These are phyloP conservation scores for Deroplatys truncata DNA, from an alignment of 2,888 invertebrate genomes.

Conservation along the genomic window DNA sequence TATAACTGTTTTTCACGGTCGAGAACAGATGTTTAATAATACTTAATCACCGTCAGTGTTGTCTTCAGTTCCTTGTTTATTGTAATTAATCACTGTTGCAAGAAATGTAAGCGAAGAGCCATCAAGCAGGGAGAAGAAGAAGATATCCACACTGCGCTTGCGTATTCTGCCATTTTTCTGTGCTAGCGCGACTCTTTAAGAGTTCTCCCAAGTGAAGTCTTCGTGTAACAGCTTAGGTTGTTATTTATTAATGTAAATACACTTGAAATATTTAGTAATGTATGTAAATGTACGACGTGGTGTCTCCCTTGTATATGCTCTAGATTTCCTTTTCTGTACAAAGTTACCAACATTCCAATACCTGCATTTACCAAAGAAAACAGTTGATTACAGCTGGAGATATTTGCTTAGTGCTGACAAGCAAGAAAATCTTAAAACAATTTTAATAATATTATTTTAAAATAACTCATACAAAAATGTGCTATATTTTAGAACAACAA, in stretches of 20 bases:
- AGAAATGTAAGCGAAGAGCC: not conserved
- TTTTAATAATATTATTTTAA: not conserved
- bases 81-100: conserved; percentile 7
- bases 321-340: not conserved
- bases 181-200: not conserved
- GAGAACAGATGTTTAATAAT: not conserved
- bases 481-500: not conserved
- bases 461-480: not conserved
- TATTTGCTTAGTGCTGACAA: not conserved
- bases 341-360: not conserved
- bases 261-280: not conserved
- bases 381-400: not conserved
- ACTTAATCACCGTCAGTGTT: conserved; percentile 6
- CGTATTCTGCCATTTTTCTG: conserved; percentile 2
- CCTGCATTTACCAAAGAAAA: not conserved
- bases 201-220: not conserved
- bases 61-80: conserved; percentile 11
- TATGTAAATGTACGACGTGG: not conserved
- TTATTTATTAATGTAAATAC: not conserved
- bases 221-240: not conserved
- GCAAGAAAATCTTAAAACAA: not conserved
- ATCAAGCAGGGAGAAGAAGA: not conserved
- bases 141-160: not conserved
- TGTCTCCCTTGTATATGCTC: not conserved
- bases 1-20: not conserved